phyloP scores from a whole-genome alignment of 1,140 invertebrate genomes.

The Pteromalus puparum region DNA sequence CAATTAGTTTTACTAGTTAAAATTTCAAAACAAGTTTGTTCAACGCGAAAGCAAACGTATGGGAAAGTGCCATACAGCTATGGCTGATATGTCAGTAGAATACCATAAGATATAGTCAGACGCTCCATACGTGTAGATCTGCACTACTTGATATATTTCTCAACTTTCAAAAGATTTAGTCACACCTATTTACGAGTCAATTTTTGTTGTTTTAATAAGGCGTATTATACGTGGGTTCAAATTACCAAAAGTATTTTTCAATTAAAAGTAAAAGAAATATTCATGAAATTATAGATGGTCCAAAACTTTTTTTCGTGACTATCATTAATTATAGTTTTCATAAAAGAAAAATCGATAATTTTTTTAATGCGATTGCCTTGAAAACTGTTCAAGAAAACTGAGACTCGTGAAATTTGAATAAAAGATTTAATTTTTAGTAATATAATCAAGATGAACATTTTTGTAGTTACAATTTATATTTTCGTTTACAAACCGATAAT shows the following conservation, averaged over 20 bases:
- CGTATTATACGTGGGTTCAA: no score
- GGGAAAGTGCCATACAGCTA: background rate
- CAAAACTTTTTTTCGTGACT: no score
- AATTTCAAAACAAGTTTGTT: background rate
- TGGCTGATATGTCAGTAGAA: constrained; percentile 37
- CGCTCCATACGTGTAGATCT: constrained; percentile 3
- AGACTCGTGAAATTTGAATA: background rate
- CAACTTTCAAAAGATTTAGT: background rate
- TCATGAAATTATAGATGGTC: no score
- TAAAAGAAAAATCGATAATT: background rate
- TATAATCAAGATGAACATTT: background rate
- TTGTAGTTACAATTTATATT: background rate
- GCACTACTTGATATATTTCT: background rate
- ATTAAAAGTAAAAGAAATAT: no score
- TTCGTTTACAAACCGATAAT: background rate
- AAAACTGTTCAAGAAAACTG: background rate
- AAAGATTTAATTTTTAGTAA: background rate
- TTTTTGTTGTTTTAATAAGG: no score
- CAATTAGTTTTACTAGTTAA: background rate
- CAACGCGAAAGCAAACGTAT: background rate
- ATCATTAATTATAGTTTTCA: background rate
- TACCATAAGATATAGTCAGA: constrained; percentile 44
- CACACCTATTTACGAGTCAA: no score
- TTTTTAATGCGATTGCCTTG: background rate
- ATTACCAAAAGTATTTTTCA: no score